Conservation (phyloP, 2,797 vertebrate genomes). For the Premnoplex brunnescens region DNA sequence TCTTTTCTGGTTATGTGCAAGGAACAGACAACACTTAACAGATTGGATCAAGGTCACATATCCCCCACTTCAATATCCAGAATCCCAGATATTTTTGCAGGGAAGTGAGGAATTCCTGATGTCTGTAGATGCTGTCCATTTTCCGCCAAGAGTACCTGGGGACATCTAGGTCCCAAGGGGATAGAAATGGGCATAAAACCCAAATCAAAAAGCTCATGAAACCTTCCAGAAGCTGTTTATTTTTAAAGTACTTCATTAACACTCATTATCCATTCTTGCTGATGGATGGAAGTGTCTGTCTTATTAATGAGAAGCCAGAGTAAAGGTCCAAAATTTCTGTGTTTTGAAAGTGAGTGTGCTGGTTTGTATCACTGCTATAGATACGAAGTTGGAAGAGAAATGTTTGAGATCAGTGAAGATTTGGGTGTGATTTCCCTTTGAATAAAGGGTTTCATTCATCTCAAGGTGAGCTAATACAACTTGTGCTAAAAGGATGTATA, state of each 20-base stretch:
- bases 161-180: not conserved
- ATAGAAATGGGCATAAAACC: not conserved
- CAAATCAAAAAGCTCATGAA: not conserved
- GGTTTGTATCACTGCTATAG: not conserved
- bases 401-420: not conserved
- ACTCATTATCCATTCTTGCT: not conserved
- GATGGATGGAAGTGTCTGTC: not conserved
- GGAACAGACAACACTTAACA: not conserved
- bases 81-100: not conserved
- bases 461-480: slow-evolving; percentile 51
- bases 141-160: not conserved
- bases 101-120: not conserved
- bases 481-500: slow-evolving; percentile 24
- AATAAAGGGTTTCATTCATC: slow-evolving; percentile 9
- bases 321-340: not conserved
- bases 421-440: slow-evolving; percentile 39
- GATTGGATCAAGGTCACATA: not conserved
- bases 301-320: not conserved
- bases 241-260: not conserved
- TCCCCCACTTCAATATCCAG: not conserved
- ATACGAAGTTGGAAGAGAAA: not conserved
- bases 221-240: not conserved
- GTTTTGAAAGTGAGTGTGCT: not conserved
- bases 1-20: not conserved
- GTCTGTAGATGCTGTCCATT: not conserved